phyloP scores from a whole-genome alignment of 2,113 vertebrate genomes.

The Myrmecobius fasciatus region DNA sequence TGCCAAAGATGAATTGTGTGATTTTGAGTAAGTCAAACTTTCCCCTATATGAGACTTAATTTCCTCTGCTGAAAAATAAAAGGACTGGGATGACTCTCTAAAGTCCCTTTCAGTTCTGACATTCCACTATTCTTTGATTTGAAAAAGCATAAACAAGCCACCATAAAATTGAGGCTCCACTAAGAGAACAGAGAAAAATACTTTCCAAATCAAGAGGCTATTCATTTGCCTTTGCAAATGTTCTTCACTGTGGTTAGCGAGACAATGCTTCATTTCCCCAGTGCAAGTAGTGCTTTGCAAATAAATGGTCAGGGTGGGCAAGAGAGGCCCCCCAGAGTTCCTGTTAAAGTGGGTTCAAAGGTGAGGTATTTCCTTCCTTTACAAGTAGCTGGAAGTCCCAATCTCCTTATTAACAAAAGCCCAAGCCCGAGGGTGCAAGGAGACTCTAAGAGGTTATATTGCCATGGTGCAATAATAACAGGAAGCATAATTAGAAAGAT shows the following conservation, averaged over 20 bases:
- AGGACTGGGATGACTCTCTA: background rate
- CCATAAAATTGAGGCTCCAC: background rate
- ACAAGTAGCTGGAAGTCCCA: slow-evolving; percentile 9
- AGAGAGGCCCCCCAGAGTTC: slow-evolving; percentile 49
- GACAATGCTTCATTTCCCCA: slow-evolving; percentile 74
- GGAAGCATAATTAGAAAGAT: no score
- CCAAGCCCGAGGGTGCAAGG: no score
- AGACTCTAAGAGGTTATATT: no score
- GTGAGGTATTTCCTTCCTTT: slow-evolving; percentile 59
- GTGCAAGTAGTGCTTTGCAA: slow-evolving; percentile 72
- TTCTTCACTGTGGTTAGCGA: slow-evolving; percentile 57
- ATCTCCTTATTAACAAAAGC: no score
- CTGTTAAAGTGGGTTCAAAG: slow-evolving; percentile 52
- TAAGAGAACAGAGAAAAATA: background rate
- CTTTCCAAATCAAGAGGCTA: background rate
- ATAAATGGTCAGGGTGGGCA: slow-evolving; percentile 55
- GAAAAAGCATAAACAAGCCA: background rate
- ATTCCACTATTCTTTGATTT: background rate
- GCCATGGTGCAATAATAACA: no score
- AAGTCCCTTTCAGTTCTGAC: background rate
- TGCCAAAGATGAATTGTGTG: background rate
- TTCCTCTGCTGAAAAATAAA: background rate
- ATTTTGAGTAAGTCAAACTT: background rate
- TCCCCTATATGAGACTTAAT: background rate
- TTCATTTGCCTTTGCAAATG: slow-evolving; percentile 70